Percentiles rank a stretch among this genome's conserved stretches.
These are phyloP conservation scores for Adela reaumurella DNA, from an alignment of 2,888 invertebrate genomes.

Conservation along the genomic window DNA sequence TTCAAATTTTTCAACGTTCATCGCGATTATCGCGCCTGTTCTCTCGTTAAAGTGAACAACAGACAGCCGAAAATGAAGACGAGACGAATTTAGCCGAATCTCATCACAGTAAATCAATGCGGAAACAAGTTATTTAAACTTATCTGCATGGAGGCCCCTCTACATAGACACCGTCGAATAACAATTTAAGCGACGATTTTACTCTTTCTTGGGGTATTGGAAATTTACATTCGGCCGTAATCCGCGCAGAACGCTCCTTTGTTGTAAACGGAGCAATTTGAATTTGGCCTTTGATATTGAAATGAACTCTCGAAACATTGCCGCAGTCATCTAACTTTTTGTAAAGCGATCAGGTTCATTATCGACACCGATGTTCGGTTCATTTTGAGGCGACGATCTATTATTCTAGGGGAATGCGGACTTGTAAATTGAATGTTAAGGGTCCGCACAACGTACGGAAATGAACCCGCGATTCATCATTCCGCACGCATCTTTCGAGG, in stretches of 20 bases:
- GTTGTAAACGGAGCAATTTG: constrained; percentile 56
- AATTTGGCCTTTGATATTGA: constrained; percentile 57
- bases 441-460: background rate
- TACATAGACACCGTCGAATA: background rate
- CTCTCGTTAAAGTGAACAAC: too few relatives aligned
- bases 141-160: too few relatives aligned
- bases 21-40: too few relatives aligned
- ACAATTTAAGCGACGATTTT: constrained; percentile 20
- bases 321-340: constrained; percentile 57
- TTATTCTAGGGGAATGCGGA: background rate
- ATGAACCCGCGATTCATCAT: too few relatives aligned
- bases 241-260: constrained; percentile 49
- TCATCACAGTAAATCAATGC: too few relatives aligned
- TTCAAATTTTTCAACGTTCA: too few relatives aligned
- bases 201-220: constrained; percentile 53
- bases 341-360: constrained; percentile 58
- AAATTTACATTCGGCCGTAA: constrained; percentile 55
- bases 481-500: too few relatives aligned
- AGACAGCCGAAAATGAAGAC: too few relatives aligned
- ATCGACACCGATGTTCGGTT: background rate
- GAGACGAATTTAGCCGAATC: too few relatives aligned
- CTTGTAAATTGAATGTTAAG: background rate
- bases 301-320: constrained; percentile 54
- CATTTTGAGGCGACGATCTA: background rate
- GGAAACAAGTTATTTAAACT: too few relatives aligned